Evolutionary conservation across 2,888 invertebrate species (phyloP), one percentile per base, ranked within the genome.

Genomic region (Apodemia mormo): DNA sequence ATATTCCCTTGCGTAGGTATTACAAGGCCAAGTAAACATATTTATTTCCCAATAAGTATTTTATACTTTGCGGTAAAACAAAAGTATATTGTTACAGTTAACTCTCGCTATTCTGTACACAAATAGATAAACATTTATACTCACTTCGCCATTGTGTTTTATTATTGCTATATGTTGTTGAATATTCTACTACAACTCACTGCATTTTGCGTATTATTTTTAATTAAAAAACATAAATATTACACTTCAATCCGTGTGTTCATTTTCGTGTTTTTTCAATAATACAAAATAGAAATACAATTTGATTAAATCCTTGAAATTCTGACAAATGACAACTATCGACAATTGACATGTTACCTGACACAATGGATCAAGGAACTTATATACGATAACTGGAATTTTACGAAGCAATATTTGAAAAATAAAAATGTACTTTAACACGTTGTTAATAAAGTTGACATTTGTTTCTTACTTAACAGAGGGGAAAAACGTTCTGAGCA

Each of bases 41-140:
- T 45, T 14, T 49, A 14, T 14, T 49, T 12, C 45, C 12, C 10
- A 45, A 1, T 45, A 45, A 45, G 4, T 45, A 45, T 45, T 45
- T 45, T 12, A 12, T 12, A 12, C 12, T 12, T 12, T 45, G 40
- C 40, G 40, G 40, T 43, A 10, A 49, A 49, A 14, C n/a, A 52
- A 52, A n/a, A 52, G n/a, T n/a, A n/a, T 52, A 0, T 2, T 7
- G n/a, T 52, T 52, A 52, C 52, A 7, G 52, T n/a, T 14, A 7
- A 22, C 22, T n/a, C 7, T 22, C 22, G 52, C 7, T 7, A 22
- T 54, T 54, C 52, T 22, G 22, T 54, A 54, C 8, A n/a, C 52
- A 54, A 54, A 54, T 54, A 54, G 22, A 54, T 54, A 54, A 54
- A 54, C 22, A 54, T 54, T 54, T 22, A 54, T 54, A 54, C 52